phyloP scores from a whole-genome alignment of 1,140 invertebrate genomes.

The Lysiphlebus fabarum region DNA sequence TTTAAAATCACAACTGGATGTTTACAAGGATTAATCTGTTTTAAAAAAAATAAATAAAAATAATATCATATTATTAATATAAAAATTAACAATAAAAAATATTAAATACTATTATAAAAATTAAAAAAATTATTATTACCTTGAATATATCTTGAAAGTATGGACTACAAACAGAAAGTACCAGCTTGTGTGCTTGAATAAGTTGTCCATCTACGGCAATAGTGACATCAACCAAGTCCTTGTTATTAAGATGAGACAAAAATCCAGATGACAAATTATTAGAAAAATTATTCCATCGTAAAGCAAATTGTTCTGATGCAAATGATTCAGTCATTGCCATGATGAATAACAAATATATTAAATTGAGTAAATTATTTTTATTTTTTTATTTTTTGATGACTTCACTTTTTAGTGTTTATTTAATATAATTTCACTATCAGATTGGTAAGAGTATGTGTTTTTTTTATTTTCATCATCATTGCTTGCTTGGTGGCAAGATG shows the following conservation, averaged over 20 bases:
- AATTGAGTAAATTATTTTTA: too few species aligned
- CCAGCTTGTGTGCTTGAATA: conserved; percentile 77
- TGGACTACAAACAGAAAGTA: conserved; percentile 75
- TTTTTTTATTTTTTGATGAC: too few species aligned
- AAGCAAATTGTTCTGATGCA: conserved; percentile 66
- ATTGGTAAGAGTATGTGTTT: too few species aligned
- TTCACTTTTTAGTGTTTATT: too few species aligned
- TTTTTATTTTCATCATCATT: too few species aligned
- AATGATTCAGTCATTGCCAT: conserved; percentile 25
- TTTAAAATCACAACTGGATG: conserved; percentile 79
- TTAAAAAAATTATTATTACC: conserved; percentile 58
- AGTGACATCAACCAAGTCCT: conserved; percentile 77
- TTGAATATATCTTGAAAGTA: conserved; percentile 83
- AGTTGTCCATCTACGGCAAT: conserved; percentile 75
- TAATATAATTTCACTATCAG: too few species aligned
- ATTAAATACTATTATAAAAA: background rate
- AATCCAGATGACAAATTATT: conserved; percentile 67
- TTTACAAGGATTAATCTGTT: conserved; percentile 56
- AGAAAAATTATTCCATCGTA: conserved; percentile 73
- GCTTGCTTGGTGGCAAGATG: too few species aligned
- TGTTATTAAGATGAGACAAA: conserved; percentile 64
- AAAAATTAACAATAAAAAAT: background rate
- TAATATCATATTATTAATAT: conserved; percentile 10
- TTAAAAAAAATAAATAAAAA: conserved; percentile 24
- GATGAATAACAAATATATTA: too few species aligned